phyloP scores from a whole-genome alignment of 2,888 invertebrate genomes.

The Ophion obscuratus region DNA sequence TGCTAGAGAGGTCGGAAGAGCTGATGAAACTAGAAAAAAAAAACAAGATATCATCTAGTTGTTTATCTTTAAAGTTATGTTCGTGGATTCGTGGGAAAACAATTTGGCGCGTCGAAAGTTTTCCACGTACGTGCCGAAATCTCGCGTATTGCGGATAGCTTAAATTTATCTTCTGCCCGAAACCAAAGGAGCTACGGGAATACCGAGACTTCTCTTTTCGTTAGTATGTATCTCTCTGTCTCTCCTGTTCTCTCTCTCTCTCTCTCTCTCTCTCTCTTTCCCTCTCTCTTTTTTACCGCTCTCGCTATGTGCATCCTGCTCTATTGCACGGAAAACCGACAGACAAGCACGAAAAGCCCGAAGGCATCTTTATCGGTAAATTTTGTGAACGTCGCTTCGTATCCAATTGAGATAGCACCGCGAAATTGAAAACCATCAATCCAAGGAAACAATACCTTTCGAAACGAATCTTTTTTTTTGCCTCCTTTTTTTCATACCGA shows the following conservation, averaged over 20 bases:
- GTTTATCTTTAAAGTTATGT: conserved; percentile 56
- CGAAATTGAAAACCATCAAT: conserved; percentile 64
- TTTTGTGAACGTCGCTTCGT: conserved; percentile 51
- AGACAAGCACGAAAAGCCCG: conserved; percentile 14
- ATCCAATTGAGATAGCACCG: conserved; percentile 62
- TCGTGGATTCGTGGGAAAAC: conserved; percentile 44
- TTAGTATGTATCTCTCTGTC: background rate
- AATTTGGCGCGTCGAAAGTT: conserved; percentile 59
- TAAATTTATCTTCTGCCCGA: conserved; percentile 55
- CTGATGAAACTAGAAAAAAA: background rate
- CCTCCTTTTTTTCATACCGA: background rate
- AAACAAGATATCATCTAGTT: conserved; percentile 27
- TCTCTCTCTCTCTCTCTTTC: background rate
- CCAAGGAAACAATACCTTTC: conserved; percentile 49
- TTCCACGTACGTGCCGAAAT: conserved; percentile 60
- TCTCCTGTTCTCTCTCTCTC: conserved; percentile 5
- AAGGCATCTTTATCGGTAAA: conserved; percentile 59
- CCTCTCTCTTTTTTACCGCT: background rate
- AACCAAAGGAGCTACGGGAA: conserved; percentile 45
- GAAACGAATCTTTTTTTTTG: background rate
- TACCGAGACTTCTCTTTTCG: conserved; percentile 21
- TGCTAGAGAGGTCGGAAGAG: background rate
- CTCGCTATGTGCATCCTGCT: background rate
- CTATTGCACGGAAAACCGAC: conserved; percentile 29
- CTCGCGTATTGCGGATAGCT: conserved; percentile 56